Evolutionary conservation across 2,113 vertebrate genomes (phyloP).

Genomic region (Crotalus helleri): DNA sequence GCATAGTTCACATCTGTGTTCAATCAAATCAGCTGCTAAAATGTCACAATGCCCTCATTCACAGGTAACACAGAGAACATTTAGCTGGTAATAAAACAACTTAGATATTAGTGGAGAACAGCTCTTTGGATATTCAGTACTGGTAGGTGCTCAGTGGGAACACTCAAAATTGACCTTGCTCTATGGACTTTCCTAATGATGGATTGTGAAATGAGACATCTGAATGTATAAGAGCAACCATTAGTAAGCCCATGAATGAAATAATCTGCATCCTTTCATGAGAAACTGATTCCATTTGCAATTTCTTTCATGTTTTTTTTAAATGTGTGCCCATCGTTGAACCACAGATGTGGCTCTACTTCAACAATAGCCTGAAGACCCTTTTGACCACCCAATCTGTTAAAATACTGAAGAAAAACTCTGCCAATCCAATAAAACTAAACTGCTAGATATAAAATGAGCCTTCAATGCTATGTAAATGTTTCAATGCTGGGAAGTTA

Average conservation of each 20-base stretch:
- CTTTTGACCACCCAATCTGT: neutral
- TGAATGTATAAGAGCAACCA: slow-evolving; percentile 41
- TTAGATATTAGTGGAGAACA: slow-evolving; percentile 53
- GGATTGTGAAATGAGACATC: slow-evolving; percentile 44
- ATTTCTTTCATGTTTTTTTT: slow-evolving; percentile 24
- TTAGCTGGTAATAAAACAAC: slow-evolving; percentile 74
- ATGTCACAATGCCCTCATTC: slow-evolving; percentile 76
- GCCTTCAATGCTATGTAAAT: neutral
- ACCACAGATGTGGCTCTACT: neutral
- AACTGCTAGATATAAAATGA: neutral
- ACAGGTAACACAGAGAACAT: slow-evolving; percentile 72
- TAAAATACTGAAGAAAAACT: neutral
- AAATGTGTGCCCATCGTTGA: slow-evolving; percentile 17
- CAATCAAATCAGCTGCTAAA: slow-evolving; percentile 68
- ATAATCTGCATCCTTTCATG: slow-evolving; percentile 25
- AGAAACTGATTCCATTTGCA: slow-evolving; percentile 60
- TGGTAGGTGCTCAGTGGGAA: slow-evolving; percentile 29
- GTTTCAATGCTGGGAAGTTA: neutral
- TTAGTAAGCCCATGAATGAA: slow-evolving; percentile 52
- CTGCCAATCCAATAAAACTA: neutral
- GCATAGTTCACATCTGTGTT: slow-evolving; percentile 71
- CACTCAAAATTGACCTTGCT: slow-evolving; percentile 26
- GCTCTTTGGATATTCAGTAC: slow-evolving; percentile 53
- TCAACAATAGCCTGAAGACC: neutral
- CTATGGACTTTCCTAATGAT: slow-evolving; percentile 8